These are phyloP conservation scores for Petrocephalus zakoni DNA, from an alignment of 2,113 vertebrate genomes.

Conservation along the genomic window DNA sequence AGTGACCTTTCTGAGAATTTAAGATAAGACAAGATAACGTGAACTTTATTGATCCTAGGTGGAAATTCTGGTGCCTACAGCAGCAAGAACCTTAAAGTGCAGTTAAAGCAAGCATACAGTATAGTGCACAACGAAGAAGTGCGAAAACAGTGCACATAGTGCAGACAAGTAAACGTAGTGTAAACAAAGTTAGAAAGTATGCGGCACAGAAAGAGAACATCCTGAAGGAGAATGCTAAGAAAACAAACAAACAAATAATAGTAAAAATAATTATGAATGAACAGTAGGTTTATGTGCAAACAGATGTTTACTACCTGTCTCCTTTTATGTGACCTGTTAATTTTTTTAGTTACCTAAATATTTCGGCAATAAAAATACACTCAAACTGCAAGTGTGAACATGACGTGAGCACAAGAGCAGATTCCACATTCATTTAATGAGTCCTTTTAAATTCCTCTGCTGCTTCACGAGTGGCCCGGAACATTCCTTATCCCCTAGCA, in stretches of 20 bases:
- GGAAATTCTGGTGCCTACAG: background rate
- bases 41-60: background rate
- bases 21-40: background rate
- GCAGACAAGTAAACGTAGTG: background rate
- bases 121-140: background rate
- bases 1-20: background rate
- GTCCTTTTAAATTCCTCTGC: constrained; percentile 12
- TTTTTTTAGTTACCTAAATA: background rate
- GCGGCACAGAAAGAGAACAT: background rate
- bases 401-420: background rate
- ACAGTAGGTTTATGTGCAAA: background rate
- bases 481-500: background rate
- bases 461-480: background rate
- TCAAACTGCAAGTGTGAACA: background rate
- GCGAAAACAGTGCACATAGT: background rate
- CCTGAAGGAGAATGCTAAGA: background rate
- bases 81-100: background rate
- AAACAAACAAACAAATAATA: background rate
- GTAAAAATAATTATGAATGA: background rate
- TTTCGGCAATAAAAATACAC: background rate
- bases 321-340: background rate
- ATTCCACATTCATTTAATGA: constrained; percentile 7
- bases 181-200: background rate
- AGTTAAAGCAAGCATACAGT: background rate
- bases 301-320: background rate